Evolutionary conservation across 2,888 invertebrate genomes (phyloP).

Genomic region (Osmoderma eremita): DNA sequence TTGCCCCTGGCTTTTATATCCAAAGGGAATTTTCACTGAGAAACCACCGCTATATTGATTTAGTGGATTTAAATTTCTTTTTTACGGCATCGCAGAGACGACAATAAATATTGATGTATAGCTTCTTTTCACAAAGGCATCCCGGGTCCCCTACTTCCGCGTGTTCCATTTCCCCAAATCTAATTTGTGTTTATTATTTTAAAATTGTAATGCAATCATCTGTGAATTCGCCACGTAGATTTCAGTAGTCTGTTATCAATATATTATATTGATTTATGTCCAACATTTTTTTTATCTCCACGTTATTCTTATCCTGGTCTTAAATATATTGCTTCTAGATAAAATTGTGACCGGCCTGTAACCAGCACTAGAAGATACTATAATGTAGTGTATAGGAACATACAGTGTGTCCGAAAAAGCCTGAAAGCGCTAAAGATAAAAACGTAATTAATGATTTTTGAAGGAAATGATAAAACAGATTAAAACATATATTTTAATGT

Average conservation of each 20-base stretch:
- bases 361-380: no score
- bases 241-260: conserved; percentile 2
- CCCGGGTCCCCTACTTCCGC: background rate
- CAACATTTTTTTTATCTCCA: background rate
- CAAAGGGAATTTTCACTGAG: conserved; percentile 23
- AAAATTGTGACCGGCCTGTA: no score
- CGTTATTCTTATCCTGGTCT: no score
- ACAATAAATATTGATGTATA: conserved; percentile 38
- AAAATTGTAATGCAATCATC: conserved; percentile 15
- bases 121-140: conserved; percentile 16
- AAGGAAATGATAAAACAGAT: no score
- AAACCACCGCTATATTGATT: conserved; percentile 30
- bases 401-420: no score
- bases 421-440: no score
- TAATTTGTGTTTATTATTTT: conserved; percentile 30
- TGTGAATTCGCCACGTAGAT: background rate
- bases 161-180: background rate
- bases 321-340: background rate
- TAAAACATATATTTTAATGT: no score
- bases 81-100: conserved; percentile 29
- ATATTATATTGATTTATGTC: conserved; percentile 14
- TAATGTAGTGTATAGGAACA: no score
- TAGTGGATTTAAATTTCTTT: conserved; percentile 40
- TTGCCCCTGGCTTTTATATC: conserved; percentile 21
- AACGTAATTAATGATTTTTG: no score